Evolutionary conservation across 2,113 vertebrate species (phyloP).

Genomic region (Silurus asotus): DNA sequence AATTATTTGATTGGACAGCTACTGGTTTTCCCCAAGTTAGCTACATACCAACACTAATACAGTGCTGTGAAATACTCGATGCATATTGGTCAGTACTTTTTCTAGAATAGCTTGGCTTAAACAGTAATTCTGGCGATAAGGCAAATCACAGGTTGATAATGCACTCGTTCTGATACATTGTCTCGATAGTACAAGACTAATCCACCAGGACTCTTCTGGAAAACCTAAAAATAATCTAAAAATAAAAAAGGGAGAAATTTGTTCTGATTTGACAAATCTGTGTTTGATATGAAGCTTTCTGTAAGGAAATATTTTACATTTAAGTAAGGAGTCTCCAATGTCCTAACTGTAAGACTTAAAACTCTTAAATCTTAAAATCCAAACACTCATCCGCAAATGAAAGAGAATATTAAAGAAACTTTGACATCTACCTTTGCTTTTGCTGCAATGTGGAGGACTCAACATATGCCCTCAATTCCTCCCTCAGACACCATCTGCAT

Average conservation of each 20-base stretch:
- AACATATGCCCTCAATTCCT: neutral
- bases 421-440: neutral
- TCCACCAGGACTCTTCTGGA: neutral
- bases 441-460: neutral
- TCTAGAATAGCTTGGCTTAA: neutral
- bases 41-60: neutral
- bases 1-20: neutral
- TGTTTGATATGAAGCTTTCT: too few species aligned
- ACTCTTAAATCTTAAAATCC: neutral
- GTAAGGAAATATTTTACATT: neutral
- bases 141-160: neutral
- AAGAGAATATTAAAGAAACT: neutral
- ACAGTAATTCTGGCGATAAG: neutral
- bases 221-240: neutral
- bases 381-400: too few species aligned
- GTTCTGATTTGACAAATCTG: too few species aligned
- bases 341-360: neutral
- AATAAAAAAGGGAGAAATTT: neutral
- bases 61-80: neutral
- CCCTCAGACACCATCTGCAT: neutral
- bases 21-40: neutral
- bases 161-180: neutral
- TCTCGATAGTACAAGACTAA: neutral
- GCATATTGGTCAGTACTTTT: neutral
- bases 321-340: neutral